Evolutionary conservation across 2,888 invertebrate genomes (phyloP), one percentile per base, ranked within the genome.

Genomic region (Dione vanillae): DNA sequence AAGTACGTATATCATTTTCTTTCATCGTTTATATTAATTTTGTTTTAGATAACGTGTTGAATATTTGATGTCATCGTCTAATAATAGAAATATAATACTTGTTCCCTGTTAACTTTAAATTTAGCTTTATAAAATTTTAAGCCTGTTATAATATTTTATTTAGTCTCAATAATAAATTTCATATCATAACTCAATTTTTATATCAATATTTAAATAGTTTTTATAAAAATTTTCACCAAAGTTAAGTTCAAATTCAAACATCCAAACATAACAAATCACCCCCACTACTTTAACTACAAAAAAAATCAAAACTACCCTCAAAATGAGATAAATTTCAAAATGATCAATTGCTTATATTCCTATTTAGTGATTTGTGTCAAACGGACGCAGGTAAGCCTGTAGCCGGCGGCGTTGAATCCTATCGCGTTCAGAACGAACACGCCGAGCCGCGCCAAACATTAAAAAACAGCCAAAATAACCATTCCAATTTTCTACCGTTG

Each of bases 401-500:
- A 78, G 85, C 87, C 85, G 78, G 81, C 80, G 83, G 85, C 77
- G 76, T 80, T 78, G 90, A 89, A 90, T 90, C 90, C 88, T 86
- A 87, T 86, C 87, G 85, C 82, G 83, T 75, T 76, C 73, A 76
- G 79, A 80, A 78, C 83, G 80, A 83, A 61, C 52, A 56, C 72
- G 59, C 62, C 61, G 49, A 11, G 82, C 83, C 86, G 85, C 88
- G 88, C 85, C 91, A 93, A 92, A 92, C 91, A 91, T 91, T 89
- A 91, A 94, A 93, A 93, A 93, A 92, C 86, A 87, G 88, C 90
- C 90, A 93, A 94, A 94, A 94, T 94, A 93, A 93, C 94, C 91
- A 94, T 94, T 94, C 92, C 90, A 94, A 94, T 94, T 94, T 94
- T 94, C 94, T 94, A 90, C 91, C 86, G 88, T 90, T 86, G 91